Evolutionary conservation across 2,113 vertebrate genomes (phyloP).

Genomic region (Takifugu bimaculatus): DNA sequence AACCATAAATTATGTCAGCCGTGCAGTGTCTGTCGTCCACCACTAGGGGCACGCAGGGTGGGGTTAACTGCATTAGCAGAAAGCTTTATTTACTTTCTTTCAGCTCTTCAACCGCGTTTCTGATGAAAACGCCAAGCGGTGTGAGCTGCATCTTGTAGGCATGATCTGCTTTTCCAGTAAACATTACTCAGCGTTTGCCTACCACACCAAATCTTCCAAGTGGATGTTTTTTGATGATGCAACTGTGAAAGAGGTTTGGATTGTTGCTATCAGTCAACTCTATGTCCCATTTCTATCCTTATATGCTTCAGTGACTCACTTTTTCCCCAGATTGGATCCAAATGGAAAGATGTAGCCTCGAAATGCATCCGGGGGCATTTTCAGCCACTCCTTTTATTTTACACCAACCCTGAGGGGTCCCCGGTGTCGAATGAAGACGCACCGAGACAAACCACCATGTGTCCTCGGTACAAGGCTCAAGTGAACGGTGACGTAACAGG

Average conservation of each 20-base stretch:
- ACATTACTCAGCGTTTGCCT: constrained; percentile 97
- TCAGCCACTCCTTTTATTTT: constrained; percentile 93
- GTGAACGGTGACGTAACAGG: constrained; percentile 79
- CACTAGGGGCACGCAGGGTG: too few species aligned
- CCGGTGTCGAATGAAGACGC: constrained; percentile 92
- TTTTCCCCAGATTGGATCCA: constrained; percentile 82
- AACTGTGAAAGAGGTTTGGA: constrained; percentile 92
- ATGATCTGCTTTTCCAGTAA: constrained; percentile 96
- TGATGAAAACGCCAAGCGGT: constrained; percentile 91
- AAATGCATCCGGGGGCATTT: constrained; percentile 94
- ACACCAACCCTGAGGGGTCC: constrained; percentile 90
- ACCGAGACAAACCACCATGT: constrained; percentile 85
- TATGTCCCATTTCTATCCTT: constrained; percentile 10
- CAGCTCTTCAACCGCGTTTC: constrained; percentile 96
- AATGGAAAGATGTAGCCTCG: constrained; percentile 96
- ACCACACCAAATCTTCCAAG: constrained; percentile 94
- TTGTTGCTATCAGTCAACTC: constrained; percentile 15
- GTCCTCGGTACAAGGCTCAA: constrained; percentile 83
- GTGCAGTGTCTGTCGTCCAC: too few species aligned
- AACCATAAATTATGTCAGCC: not conserved
- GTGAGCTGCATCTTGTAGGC: constrained; percentile 92
- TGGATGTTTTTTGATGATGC: constrained; percentile 99
- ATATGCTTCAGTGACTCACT: constrained; percentile 12
- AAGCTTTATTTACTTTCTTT: constrained; percentile 35
- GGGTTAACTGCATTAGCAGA: not conserved